Evolutionary conservation across 1,140 invertebrate species (phyloP).

Genomic region (Anagrus nilaparvatae): DNA sequence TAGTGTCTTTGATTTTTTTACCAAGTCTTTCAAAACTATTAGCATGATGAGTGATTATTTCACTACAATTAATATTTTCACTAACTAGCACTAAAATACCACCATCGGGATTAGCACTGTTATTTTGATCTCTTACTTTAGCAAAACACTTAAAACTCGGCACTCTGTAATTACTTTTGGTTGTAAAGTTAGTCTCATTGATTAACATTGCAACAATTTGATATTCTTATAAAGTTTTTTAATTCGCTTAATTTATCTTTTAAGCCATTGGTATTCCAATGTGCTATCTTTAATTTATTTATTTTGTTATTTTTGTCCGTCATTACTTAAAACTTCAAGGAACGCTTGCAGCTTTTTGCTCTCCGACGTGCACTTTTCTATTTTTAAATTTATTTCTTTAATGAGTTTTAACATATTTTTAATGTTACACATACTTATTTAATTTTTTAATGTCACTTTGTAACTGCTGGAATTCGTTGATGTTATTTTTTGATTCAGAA

Average conservation of each 20-base stretch:
- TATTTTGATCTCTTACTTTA: no score
- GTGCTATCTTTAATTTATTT: conserved; percentile 5
- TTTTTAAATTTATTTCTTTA: conserved; percentile 3
- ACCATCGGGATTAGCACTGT: not conserved
- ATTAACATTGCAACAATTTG: conserved; percentile 7
- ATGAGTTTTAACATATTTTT: conserved; percentile 3
- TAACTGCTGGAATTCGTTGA: conserved; percentile 6
- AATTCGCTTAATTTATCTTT: conserved; percentile 10
- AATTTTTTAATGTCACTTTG: conserved; percentile 6
- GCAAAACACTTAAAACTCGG: not conserved
- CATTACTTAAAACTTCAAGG: conserved; percentile 3
- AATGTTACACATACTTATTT: conserved; percentile 4
- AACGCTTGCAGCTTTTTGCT: not conserved
- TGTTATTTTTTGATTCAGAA: no score
- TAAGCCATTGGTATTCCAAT: conserved; percentile 14
- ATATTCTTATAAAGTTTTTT: conserved; percentile 3
- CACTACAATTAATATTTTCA: not conserved
- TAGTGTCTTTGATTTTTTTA: no score
- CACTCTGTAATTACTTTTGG: not conserved
- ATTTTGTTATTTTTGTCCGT: conserved; percentile 3
- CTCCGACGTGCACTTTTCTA: conserved; percentile 1
- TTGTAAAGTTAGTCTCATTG: conserved; percentile 10
- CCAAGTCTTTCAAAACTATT: not conserved
- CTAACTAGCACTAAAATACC: conserved; percentile 1
- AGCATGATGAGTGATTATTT: not conserved